These are phyloP conservation scores for Aurelia aurita DNA, from an alignment of 30 jellyfish, hydroid and myxozoan genomes.

Conservation along the genomic window DNA sequence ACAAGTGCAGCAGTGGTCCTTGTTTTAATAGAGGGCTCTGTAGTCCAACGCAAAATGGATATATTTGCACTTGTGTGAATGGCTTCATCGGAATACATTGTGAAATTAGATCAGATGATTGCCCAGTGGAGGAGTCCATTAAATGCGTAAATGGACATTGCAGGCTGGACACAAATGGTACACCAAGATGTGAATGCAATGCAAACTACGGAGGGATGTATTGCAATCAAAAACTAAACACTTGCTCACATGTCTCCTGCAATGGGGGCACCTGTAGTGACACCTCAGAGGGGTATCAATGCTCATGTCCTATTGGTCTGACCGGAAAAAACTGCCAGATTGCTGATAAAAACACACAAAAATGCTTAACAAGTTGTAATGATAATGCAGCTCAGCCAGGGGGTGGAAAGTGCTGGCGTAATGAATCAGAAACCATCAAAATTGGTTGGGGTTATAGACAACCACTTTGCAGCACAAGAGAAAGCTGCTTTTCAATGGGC, in stretches of 20 bases:
- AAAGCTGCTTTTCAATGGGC: conserved; percentile 81
- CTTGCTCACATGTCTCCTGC: conserved; percentile 80
- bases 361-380: conserved; percentile 69
- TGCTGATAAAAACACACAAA: neutral
- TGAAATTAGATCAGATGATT: conserved; percentile 93
- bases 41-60: conserved; percentile 71
- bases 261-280: conserved; percentile 84
- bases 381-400: conserved; percentile 7
- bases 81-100: conserved; percentile 89
- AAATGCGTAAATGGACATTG: conserved; percentile 85
- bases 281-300: conserved; percentile 65
- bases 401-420: conserved; percentile 96
- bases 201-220: conserved; percentile 84
- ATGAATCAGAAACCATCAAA: conserved; percentile 67
- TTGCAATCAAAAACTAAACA: conserved; percentile 68
- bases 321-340: conserved; percentile 91
- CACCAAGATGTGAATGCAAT: conserved; percentile 88
- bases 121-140: conserved; percentile 70
- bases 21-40: conserved; percentile 92
- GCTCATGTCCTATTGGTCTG: conserved; percentile 76
- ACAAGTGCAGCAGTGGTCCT: conserved; percentile 89
- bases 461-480: conserved; percentile 80
- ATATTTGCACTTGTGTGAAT: conserved; percentile 91
- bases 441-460: conserved; percentile 99
- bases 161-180: conserved; percentile 76